Percentiles rank a stretch among this genome's conserved stretches.
Conservation (phyloP, 2,113 vertebrate species). For the Willisornis vidua region DNA sequence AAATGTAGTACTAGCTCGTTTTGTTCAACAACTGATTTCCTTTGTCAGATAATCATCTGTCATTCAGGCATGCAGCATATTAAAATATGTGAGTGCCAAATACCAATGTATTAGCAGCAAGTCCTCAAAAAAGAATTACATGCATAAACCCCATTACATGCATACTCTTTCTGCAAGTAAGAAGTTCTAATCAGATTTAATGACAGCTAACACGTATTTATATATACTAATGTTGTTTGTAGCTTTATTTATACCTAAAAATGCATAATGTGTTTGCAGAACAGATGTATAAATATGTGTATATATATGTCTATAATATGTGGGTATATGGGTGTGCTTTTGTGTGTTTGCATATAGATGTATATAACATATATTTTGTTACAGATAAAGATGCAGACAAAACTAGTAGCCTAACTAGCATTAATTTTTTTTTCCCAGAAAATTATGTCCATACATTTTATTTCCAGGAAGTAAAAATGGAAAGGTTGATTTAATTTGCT, state of each 20-base stretch:
- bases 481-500: not conserved
- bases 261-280: constrained; percentile 48
- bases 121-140: constrained; percentile 36
- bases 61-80: constrained; percentile 46
- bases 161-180: constrained; percentile 27
- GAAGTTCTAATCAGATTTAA: constrained; percentile 62
- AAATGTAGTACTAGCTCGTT: constrained; percentile 75
- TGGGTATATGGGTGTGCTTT: not conserved
- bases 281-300: not conserved
- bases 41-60: constrained; percentile 81
- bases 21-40: constrained; percentile 76
- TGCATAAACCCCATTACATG: not conserved
- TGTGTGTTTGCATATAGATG: not conserved
- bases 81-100: constrained; percentile 67
- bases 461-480: not conserved
- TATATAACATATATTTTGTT: not conserved
- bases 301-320: not conserved
- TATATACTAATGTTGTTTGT: not conserved
- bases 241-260: constrained; percentile 11
- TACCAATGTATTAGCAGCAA: constrained; percentile 47
- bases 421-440: not conserved
- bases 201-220: constrained; percentile 39
- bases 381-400: not conserved
- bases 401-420: not conserved
- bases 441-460: not conserved